Evolutionary conservation across 2,113 vertebrate genomes (phyloP), one percentile per base, ranked within the genome.

Genomic region (Brachyhypopomus occidentalis): DNA sequence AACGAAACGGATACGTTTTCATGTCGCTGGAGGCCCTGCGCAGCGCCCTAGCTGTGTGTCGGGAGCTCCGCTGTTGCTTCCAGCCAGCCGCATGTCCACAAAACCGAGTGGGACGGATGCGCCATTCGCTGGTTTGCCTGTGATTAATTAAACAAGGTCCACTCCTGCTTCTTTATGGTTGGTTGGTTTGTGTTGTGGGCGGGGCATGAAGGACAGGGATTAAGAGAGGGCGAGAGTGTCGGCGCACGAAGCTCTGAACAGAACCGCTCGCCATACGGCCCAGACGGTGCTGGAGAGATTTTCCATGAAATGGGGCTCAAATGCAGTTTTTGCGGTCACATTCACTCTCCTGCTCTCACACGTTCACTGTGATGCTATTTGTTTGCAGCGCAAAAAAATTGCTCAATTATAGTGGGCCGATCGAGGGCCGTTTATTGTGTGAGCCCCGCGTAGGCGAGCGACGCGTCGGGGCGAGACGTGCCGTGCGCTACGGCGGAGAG

Each of bases 81-180:
- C 92, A 91, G 30, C 30, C 91, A n/a, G n/a, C n/a, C n/a, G n/a
- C n/a, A n/a, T n/a, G n/a, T n/a, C n/a, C n/a, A 89, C 75, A 80
- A 87, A 87, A 83, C 83, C 92, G 92, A 94, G 93, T 93, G 90
- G 92, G 93, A 92, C 92, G 83, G 89, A 92, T 90, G 91, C 88
- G 78, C 82, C 69, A 22, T 88, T 87, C 84, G 70, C 82, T 72
- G 19, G 60, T 87, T 91, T 90, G 85, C 83, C 81, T 16, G 34
- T 83, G 86, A 89, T 90, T 91, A 90, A 89, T 93, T 90, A 89
- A 89, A 75, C 85, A 74, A 70, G 75, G 76, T 79, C 55, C 76
- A 85, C 77, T 87, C 75, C 76, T 58, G 45, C 9, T 52, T 1
- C 12, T 52, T 52, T 52, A 52, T 14, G 45, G 45, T 52, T 52